Conservation (phyloP, 1,140 invertebrate genomes). For the Gryon sp. region DNA sequence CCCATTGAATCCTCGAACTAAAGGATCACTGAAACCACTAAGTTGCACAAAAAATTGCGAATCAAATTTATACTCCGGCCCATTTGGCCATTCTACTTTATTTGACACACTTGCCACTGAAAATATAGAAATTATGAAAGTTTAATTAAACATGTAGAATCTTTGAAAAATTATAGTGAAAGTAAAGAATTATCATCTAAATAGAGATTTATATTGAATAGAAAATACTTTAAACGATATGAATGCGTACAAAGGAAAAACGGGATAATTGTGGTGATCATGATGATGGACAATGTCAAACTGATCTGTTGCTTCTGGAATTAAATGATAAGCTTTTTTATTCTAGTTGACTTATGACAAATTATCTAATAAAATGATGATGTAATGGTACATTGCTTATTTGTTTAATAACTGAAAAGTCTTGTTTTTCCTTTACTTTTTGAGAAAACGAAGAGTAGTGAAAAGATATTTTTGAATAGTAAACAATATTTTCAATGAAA, state of each 20-base stretch:
- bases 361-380: no score
- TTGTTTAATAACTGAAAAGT: no score
- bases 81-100: background rate
- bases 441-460: no score
- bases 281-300: background rate
- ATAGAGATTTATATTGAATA: background rate
- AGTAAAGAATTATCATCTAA: background rate
- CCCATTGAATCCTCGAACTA: background rate
- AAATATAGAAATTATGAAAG: background rate
- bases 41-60: background rate
- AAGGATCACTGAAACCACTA: background rate
- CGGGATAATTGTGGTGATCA: slow-evolving; percentile 23
- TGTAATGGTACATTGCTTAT: no score
- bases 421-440: no score
- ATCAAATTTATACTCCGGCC: slow-evolving; percentile 7
- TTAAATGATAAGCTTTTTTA: no score
- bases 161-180: no score
- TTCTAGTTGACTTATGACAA: no score
- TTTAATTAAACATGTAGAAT: no score
- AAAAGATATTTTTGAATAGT: no score
- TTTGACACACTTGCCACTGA: slow-evolving; percentile 9
- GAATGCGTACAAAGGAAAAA: slow-evolving; percentile 7
- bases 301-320: background rate
- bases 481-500: no score
- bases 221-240: background rate